Evolutionary conservation across 2,888 invertebrate species (phyloP).

Genomic region (Papilio gigon): DNA sequence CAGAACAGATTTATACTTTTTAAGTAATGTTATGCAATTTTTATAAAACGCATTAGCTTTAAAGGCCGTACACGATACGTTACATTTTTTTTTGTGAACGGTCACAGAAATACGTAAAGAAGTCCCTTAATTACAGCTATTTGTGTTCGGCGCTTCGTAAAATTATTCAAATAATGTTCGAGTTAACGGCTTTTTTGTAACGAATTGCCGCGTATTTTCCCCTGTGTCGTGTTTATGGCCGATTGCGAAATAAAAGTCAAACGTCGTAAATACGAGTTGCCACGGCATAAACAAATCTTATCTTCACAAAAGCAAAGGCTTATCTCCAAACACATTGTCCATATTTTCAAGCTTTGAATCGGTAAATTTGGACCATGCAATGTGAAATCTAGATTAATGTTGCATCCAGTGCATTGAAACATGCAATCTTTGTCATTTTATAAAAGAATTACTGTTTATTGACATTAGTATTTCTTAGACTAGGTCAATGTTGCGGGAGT

Average conservation of each 20-base stretch:
- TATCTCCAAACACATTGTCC: conserved; percentile 62
- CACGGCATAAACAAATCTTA: conserved; percentile 72
- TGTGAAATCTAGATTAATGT: conserved; percentile 9
- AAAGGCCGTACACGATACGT: conserved; percentile 27
- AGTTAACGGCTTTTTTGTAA: conserved; percentile 74
- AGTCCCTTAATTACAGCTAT: conserved; percentile 72
- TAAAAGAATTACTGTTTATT: background rate
- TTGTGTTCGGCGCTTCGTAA: conserved; percentile 75
- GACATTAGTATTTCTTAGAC: too few relatives aligned
- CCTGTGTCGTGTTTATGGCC: conserved; percentile 68
- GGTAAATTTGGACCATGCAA: conserved; percentile 23
- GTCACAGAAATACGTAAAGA: conserved; percentile 60
- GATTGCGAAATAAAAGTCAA: conserved; percentile 71
- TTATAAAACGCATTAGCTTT: conserved; percentile 40
- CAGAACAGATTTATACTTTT: too few relatives aligned
- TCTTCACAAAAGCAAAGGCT: conserved; percentile 62
- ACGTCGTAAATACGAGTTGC: conserved; percentile 66
- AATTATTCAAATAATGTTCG: conserved; percentile 76
- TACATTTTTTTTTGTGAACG: conserved; percentile 53
- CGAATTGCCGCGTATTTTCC: conserved; percentile 70
- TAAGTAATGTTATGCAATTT: background rate
- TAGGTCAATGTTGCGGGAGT: too few relatives aligned
- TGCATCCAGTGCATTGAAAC: background rate
- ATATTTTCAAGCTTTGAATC: conserved; percentile 34
- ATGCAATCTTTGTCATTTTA: conserved; percentile 7